These are phyloP conservation scores for Ceryle rudis DNA, from an alignment of 2,797 vertebrate genomes.

Conservation along the genomic window DNA sequence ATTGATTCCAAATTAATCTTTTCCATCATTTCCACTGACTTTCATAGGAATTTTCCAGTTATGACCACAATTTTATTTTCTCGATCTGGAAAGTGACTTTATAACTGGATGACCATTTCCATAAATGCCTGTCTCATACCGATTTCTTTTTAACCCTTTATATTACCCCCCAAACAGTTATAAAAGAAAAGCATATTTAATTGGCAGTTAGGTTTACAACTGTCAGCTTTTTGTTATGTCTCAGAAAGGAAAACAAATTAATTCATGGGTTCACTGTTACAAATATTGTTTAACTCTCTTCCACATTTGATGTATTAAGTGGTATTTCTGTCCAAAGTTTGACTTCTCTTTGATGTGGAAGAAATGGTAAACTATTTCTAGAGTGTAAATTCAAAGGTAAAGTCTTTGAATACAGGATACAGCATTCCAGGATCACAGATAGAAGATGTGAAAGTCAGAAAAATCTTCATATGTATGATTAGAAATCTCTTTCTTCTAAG, in stretches of 20 bases:
- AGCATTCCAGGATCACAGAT: background rate
- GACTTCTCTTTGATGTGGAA: background rate
- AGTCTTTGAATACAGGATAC: background rate
- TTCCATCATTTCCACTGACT: background rate
- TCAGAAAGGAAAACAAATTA: background rate
- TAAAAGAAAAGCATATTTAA: background rate
- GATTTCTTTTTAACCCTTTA: background rate
- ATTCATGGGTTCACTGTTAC: background rate
- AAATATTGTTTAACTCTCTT: background rate
- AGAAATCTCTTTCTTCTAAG: background rate
- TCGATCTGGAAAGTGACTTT: background rate
- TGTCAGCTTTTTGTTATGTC: background rate
- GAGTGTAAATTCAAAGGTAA: background rate
- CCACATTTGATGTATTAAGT: background rate
- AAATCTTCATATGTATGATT: background rate
- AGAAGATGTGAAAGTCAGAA: background rate
- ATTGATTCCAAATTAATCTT: background rate
- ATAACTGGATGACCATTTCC: background rate
- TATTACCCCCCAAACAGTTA: background rate
- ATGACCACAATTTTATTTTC: background rate
- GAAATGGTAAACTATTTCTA: background rate
- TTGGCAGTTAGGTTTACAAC: background rate
- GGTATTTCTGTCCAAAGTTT: background rate
- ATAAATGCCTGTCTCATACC: background rate
- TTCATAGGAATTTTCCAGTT: background rate